These are phyloP conservation scores for Trissoscelio sp. DNA, from an alignment of 2,888 invertebrate species.

Conservation along the genomic window DNA sequence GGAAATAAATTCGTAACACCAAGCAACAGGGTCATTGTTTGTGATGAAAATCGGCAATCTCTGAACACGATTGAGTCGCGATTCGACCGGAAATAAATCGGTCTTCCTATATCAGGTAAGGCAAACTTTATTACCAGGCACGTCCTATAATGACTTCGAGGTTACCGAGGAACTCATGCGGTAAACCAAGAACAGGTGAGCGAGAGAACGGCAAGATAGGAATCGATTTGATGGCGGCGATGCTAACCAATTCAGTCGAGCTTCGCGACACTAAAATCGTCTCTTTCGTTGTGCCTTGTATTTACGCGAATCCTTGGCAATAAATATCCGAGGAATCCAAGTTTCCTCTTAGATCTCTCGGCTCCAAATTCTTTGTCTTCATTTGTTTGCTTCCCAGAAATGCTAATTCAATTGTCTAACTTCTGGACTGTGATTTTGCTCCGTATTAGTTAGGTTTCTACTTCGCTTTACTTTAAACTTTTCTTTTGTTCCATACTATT, in stretches of 20 bases:
- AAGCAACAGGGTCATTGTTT: conserved; percentile 43
- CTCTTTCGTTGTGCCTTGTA: conserved; percentile 49
- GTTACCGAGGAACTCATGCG: conserved; percentile 68
- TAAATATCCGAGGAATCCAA: conserved; percentile 50
- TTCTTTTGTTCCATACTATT: background rate
- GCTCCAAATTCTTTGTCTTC: conserved; percentile 31
- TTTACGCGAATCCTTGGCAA: conserved; percentile 55
- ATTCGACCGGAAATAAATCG: conserved; percentile 51
- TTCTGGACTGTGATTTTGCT: conserved; percentile 1
- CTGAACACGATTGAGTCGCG: conserved; percentile 10
- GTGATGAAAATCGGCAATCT: conserved; percentile 34
- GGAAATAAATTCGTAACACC: background rate
- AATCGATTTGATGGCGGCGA: conserved; percentile 76
- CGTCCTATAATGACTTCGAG: conserved; percentile 70
- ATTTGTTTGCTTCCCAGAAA: conserved; percentile 32
- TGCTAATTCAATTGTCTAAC: conserved; percentile 34
- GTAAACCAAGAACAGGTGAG: conserved; percentile 74
- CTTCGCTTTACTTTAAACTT: background rate
- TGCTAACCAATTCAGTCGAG: conserved; percentile 70
- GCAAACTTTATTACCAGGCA: conserved; percentile 71
- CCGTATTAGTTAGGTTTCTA: background rate
- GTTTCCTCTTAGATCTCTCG: conserved; percentile 30
- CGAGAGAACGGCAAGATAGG: conserved; percentile 71
- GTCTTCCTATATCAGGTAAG: conserved; percentile 44
- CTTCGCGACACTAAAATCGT: conserved; percentile 63